phyloP scores from a whole-genome alignment of 2,888 invertebrate genomes.

The Drosophila robusta region DNA sequence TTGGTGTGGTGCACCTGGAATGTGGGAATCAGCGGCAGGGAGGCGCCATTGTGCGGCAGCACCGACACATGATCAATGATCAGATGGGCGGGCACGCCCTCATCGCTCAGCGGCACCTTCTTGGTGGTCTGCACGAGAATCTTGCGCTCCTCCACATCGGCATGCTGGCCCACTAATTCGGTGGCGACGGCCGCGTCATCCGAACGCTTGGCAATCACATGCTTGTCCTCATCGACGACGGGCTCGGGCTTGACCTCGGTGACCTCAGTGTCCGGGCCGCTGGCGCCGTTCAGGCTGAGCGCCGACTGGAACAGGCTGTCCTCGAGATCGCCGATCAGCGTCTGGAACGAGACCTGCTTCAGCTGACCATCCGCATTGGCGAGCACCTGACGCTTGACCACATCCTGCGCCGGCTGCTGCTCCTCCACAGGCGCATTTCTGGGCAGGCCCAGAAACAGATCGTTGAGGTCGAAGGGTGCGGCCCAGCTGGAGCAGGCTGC shows the following conservation, averaged over 20 bases:
- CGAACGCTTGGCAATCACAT: conserved; percentile 55
- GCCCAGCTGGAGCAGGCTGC: conserved; percentile 41
- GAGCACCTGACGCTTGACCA: conserved; percentile 71
- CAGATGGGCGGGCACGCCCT: conserved; percentile 73
- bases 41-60: conserved; percentile 62
- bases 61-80: conserved; percentile 82
- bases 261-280: conserved; percentile 59
- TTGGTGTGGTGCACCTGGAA: conserved; percentile 79
- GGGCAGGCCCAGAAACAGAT: conserved; percentile 57
- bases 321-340: conserved; percentile 81
- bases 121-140: conserved; percentile 75
- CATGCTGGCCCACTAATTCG: not conserved
- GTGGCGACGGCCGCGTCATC: conserved; percentile 31
- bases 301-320: conserved; percentile 79
- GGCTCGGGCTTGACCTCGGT: conserved; percentile 51
- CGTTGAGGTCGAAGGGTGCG: conserved; percentile 65
- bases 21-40: conserved; percentile 69
- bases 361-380: conserved; percentile 65
- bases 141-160: conserved; percentile 49
- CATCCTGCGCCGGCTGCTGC: conserved; percentile 43
- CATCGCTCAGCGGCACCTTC: conserved; percentile 61
- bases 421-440: conserved; percentile 31
- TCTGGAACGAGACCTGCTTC: conserved; percentile 78
- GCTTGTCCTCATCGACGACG: conserved; percentile 23
- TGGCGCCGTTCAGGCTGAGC: conserved; percentile 67